Evolutionary conservation across 2,113 vertebrate genomes (phyloP).

Genomic region (Poeciliopsis turrubarensis): DNA sequence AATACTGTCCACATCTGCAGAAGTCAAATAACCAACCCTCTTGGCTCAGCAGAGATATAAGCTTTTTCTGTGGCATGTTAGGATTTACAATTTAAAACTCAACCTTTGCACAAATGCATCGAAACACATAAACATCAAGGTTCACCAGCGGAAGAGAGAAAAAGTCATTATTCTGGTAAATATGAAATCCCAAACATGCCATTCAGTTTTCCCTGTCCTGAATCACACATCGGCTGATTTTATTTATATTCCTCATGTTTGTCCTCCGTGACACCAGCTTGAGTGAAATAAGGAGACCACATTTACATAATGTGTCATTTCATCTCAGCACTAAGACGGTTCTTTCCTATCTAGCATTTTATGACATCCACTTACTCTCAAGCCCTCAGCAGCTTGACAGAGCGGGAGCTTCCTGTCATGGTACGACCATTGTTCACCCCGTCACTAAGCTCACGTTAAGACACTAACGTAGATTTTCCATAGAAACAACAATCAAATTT

Average conservation of each 20-base stretch:
- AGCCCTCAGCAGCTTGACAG: slow-evolving; percentile 1
- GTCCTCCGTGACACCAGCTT: slow-evolving; percentile 34
- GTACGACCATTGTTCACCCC: no score
- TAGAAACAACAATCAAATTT: no score
- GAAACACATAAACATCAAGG: slow-evolving; percentile 18
- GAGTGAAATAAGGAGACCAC: slow-evolving; percentile 27
- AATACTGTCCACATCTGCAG: no score
- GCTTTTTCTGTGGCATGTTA: not conserved
- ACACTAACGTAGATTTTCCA: no score
- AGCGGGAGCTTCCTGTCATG: not conserved
- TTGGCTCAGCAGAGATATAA: no score
- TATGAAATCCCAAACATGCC: slow-evolving; percentile 55
- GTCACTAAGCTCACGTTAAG: no score
- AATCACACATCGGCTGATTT: slow-evolving; percentile 13
- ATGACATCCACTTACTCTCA: slow-evolving; percentile 26
- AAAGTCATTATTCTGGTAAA: slow-evolving; percentile 47
- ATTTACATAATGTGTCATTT: slow-evolving; percentile 64
- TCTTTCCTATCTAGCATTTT: slow-evolving; percentile 37
- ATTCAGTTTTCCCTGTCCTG: slow-evolving; percentile 25
- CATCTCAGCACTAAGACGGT: slow-evolving; percentile 41
- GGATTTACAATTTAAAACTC: not conserved
- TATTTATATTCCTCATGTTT: slow-evolving; percentile 55
- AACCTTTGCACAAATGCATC: slow-evolving; percentile 1
- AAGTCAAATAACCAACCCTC: no score
- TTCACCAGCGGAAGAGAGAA: slow-evolving; percentile 6